These are phyloP conservation scores for Charina bottae DNA, from an alignment of 2,113 vertebrate genomes.

Conservation along the genomic window DNA sequence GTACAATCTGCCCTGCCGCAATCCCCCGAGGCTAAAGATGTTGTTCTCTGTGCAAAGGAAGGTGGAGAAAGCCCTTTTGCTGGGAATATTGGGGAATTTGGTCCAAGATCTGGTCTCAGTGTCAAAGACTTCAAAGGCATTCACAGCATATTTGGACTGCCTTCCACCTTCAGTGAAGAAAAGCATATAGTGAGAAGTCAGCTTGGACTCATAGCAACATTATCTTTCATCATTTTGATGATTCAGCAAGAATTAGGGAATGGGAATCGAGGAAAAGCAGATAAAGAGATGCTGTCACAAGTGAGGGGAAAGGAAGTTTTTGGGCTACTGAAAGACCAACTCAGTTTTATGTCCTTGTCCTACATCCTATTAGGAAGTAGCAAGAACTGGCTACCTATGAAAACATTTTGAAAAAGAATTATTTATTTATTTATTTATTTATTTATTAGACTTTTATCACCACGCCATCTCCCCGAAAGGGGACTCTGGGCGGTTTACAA, in stretches of 20 bases:
- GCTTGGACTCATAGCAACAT: not conserved
- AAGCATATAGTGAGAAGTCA: not conserved
- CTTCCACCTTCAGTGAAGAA: slow-evolving; percentile 81
- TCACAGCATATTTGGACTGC: slow-evolving; percentile 90
- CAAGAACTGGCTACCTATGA: not conserved
- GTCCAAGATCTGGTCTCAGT: slow-evolving; percentile 88
- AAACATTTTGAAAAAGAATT: not conserved
- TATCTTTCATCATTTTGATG: not conserved
- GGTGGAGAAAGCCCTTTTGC: slow-evolving; percentile 91
- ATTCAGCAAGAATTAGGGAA: not conserved
- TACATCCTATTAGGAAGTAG: not conserved
- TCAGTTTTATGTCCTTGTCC: not conserved
- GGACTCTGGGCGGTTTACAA: too few species aligned
- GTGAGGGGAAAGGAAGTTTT: not conserved
- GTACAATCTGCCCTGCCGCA: slow-evolving; percentile 91
- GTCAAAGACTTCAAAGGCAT: slow-evolving; percentile 92
- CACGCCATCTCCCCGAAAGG: too few species aligned
- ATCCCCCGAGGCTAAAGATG: slow-evolving; percentile 91
- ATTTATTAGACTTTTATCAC: too few species aligned
- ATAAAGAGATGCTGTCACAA: not conserved
- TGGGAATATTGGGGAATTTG: slow-evolving; percentile 87
- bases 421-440: too few species aligned
- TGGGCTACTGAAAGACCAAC: not conserved
- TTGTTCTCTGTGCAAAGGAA: slow-evolving; percentile 82
- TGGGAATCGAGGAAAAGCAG: not conserved